Conservation (phyloP, 2,797 vertebrate genomes). For the Sitta carolinensis region DNA sequence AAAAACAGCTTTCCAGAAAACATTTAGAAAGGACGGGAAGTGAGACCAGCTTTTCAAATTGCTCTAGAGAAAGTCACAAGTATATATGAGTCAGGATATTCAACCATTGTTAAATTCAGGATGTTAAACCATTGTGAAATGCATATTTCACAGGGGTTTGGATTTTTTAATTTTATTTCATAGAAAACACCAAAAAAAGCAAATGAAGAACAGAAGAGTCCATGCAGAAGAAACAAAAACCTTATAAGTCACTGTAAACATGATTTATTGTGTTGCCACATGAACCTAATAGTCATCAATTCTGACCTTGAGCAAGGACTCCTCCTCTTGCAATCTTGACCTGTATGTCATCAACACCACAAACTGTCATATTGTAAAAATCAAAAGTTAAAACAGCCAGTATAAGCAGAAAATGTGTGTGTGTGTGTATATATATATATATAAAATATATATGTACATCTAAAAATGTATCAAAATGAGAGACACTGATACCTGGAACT, state of each 20-base stretch:
- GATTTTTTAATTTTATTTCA: neutral
- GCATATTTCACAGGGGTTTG: neutral
- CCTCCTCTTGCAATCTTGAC: neutral
- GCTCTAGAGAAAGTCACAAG: neutral
- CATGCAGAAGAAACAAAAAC: neutral
- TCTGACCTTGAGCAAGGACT: neutral
- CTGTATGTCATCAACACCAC: neutral
- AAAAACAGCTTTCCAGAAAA: neutral
- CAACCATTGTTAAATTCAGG: neutral
- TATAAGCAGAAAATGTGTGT: neutral
- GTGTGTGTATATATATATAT: rapidly evolving
- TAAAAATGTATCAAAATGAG: neutral
- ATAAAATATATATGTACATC: rapidly evolving
- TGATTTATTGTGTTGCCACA: neutral
- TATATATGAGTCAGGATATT: neutral
- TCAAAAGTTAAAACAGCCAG: neutral
- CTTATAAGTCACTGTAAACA: neutral
- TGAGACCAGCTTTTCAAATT: neutral
- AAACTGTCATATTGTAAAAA: neutral
- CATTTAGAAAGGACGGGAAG: rapidly evolving
- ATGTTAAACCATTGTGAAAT: neutral
- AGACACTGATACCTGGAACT: neutral
- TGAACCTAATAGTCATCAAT: neutral
- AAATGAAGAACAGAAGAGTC: neutral
- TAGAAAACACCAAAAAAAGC: neutral